phyloP scores from a whole-genome alignment of 92 coral and sea anemone genomes.

The Zoanthus solanderi region DNA sequence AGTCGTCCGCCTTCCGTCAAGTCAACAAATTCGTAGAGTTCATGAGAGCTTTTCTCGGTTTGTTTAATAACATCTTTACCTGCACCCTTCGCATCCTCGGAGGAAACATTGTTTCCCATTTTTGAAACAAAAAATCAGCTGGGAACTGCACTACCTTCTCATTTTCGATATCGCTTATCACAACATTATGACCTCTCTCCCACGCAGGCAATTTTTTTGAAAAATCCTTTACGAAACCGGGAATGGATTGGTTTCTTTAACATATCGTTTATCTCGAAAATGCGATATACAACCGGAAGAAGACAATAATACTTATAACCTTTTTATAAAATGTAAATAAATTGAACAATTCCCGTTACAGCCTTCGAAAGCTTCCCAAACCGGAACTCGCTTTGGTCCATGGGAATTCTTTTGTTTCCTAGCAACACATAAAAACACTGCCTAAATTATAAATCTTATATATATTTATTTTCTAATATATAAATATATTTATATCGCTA shows the following conservation, averaged over 20 bases:
- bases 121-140: neutral
- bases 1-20: slow-evolving; percentile 78
- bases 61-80: slow-evolving; percentile 89
- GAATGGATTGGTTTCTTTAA: too few relatives aligned
- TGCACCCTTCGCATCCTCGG: slow-evolving; percentile 79
- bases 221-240: too few relatives aligned
- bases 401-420: neutral
- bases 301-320: too few relatives aligned
- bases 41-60: slow-evolving; percentile 74
- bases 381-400: neutral
- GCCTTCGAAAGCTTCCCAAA: neutral
- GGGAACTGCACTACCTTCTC: neutral
- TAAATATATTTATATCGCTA: too few relatives aligned
- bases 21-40: slow-evolving; percentile 72
- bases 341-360: neutral
- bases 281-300: too few relatives aligned
- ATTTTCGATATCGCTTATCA: too few relatives aligned
- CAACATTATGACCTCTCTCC: too few relatives aligned
- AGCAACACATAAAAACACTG: too few relatives aligned
- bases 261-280: too few relatives aligned
- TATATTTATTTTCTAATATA: too few relatives aligned
- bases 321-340: neutral
- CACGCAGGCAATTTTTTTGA: too few relatives aligned
- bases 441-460: too few relatives aligned
- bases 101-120: slow-evolving; percentile 65